Base-by-base conservation (phyloP, 2,888 invertebrate genomes). In the Clostera curtula region DNA sequence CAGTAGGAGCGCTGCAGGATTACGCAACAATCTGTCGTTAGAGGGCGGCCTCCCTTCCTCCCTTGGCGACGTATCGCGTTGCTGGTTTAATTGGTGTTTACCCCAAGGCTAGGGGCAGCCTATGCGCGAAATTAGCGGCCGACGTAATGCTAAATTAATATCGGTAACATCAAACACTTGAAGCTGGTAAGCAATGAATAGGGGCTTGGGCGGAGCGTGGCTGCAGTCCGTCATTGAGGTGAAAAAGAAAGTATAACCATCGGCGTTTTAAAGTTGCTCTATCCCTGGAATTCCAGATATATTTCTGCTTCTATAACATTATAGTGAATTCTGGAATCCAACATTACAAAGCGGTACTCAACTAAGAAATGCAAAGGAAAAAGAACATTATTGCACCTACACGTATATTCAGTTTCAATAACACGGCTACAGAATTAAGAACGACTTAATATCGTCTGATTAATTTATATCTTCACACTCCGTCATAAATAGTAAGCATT, bases 1-100 rank as follows among this genome's bases (percentile, higher is more conserved):
- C 77, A 63, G 65, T 75, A 75, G 66, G 76, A 82, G 72, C 77
- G 79, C 76, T 72, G 43, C 45, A 65, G 69, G 73, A 73, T 73
- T 70, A 74, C 66, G 68, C 70, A 71, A 65, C 74, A 76, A 73
- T 77, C 73, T 73, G 69, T 62, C 60, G 49, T 45, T 49, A 49
- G 62, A 61, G 61, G 37, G 62, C 50, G 44, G 48, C 62, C 66
- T n/a, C n/a, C n/a, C n/a, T n/a, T n/a, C 64, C 56, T 42, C 49
- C 49, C 58, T 49, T 42, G 39, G 46, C 46, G 55, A 58, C 58
- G 67, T 75, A 80, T 79, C 79, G 66, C 63, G 71, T 80, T 72
- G 72, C 79, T 63, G 72, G 73, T 82, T 83, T 82, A 80, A 83
- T 83, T 82, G 80, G 57, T 68, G 68, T 75, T 80, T 76, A 64